Evolutionary conservation across 2,113 vertebrate species (phyloP), one percentile per base, ranked within the genome.

Genomic region (Acrocephalus kingi): DNA sequence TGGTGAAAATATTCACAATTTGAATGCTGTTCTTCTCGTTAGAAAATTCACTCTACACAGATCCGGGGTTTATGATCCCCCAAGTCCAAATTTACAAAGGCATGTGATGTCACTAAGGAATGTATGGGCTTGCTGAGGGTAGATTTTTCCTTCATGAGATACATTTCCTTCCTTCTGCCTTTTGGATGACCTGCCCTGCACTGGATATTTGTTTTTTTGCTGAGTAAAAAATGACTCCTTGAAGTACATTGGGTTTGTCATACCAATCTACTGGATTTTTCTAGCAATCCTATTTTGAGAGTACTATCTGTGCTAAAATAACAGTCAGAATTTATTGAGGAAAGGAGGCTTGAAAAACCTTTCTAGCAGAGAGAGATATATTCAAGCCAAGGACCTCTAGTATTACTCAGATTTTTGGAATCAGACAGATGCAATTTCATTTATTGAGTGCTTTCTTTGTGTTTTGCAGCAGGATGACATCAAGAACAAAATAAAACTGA

Each of bases 241-340:
- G 33, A 74, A 73, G 48, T 39, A 55, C 6, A 5, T 3, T 33
- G 10, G 11, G 23, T 92, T 74, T 94, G 67, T 80, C 72, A 80
- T 17, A 74, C 11, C 11, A 7, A 28, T 66, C 55, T 80, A 67
- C 74, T 8, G 52, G 85, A 93, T 77, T 89, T 77, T 94, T 66
- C 82, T 9, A 74, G 51, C 76, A 74, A 51, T 77, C 55, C 10
- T 77, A 67, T 94, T 92, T 94, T 86, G 55, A 71, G 59, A 33
- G n/a, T 51, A 81, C 86, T 90, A 78, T 71, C 90, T 91, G 52
- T 48, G 55, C 35, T 92, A 94, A 90, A 93, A 77, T 63, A 95
- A 69, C 54, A 73, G 63, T 21, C 79, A 76, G 51, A 63, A 96
- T 96, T 84, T 92, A 74, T 71, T 69, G 59, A 20, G 48, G 33